Conservation (phyloP, 2,888 invertebrate genomes). For the Ennomos erosarius region DNA sequence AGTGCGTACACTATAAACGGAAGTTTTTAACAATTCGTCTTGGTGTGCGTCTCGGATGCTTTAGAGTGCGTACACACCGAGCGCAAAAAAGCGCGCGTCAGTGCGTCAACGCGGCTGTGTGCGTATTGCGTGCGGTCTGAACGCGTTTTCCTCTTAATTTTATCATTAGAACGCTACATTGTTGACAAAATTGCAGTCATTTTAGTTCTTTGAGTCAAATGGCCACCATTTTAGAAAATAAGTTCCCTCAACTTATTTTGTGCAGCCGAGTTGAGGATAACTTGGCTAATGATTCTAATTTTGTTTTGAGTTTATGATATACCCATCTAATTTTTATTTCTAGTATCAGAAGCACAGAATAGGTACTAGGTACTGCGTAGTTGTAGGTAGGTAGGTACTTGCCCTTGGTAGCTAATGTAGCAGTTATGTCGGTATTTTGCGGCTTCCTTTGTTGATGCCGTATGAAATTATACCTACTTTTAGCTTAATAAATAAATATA, state of each 20-base stretch:
- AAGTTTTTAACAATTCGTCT: slow-evolving; percentile 58
- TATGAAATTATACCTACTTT: no score
- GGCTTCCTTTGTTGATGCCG: no score
- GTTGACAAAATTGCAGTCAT: slow-evolving; percentile 55
- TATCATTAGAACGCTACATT: slow-evolving; percentile 65
- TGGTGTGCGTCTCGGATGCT: slow-evolving; percentile 64
- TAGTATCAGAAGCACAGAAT: no score
- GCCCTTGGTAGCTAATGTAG: no score
- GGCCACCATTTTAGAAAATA: slow-evolving; percentile 31
- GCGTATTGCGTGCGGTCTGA: slow-evolving; percentile 56
- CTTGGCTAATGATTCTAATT: slow-evolving; percentile 33
- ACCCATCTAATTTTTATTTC: neutral
- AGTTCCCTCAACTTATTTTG: slow-evolving; percentile 8
- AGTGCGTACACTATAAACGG: slow-evolving; percentile 55
- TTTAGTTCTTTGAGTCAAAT: slow-evolving; percentile 40
- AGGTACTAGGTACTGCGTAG: no score
- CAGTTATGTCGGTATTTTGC: no score
- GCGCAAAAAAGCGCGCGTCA: slow-evolving; percentile 41
- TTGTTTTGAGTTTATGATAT: slow-evolving; percentile 29
- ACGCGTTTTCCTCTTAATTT: slow-evolving; percentile 60
- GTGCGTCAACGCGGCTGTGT: slow-evolving; percentile 40
- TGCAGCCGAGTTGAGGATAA: slow-evolving; percentile 27
- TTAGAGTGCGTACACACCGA: slow-evolving; percentile 60
- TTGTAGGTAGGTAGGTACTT: no score
- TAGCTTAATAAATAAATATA: no score